Percentiles rank a stretch among this genome's conserved stretches.
These are phyloP conservation scores for Pycnomerus fuliginosus DNA, from an alignment of 2,888 invertebrate species.

Conservation along the genomic window DNA sequence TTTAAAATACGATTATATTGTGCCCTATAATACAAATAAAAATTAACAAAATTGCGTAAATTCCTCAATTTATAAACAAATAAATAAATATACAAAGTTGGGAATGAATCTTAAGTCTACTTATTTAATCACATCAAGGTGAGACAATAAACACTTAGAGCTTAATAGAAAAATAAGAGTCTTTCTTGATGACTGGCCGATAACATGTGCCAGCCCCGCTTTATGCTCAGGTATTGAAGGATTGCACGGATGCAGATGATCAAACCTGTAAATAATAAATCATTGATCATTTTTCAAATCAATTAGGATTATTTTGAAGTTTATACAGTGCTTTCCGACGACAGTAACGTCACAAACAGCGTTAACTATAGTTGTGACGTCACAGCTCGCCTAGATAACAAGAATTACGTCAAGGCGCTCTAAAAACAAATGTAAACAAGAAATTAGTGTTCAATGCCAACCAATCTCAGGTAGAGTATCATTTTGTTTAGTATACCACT, in stretches of 20 bases:
- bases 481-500: too few species aligned
- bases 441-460: too few species aligned
- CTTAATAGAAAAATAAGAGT: slow-evolving; percentile 81
- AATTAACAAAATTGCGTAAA: too few species aligned
- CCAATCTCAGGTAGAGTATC: too few species aligned
- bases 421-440: too few species aligned
- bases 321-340: too few species aligned
- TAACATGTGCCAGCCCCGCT: slow-evolving; percentile 83
- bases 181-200: slow-evolving; percentile 86
- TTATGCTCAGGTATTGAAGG: slow-evolving; percentile 85
- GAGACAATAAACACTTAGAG: slow-evolving; percentile 10
- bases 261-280: slow-evolving; percentile 70
- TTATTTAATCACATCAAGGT: slow-evolving; percentile 13
- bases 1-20: slow-evolving; percentile 1
- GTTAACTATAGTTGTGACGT: too few species aligned
- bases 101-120: slow-evolving; percentile 14
- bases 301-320: too few species aligned
- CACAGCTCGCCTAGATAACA: too few species aligned
- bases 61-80: too few species aligned
- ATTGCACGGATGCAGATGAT: slow-evolving; percentile 85
- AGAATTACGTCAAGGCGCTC: too few species aligned
- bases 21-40: slow-evolving; percentile 8
- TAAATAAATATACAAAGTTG: slow-evolving; percentile 3
- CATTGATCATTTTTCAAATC: background rate
- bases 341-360: too few species aligned